These are phyloP conservation scores for Amorpha juglandis DNA, from an alignment of 2,888 invertebrate species.

Conservation along the genomic window DNA sequence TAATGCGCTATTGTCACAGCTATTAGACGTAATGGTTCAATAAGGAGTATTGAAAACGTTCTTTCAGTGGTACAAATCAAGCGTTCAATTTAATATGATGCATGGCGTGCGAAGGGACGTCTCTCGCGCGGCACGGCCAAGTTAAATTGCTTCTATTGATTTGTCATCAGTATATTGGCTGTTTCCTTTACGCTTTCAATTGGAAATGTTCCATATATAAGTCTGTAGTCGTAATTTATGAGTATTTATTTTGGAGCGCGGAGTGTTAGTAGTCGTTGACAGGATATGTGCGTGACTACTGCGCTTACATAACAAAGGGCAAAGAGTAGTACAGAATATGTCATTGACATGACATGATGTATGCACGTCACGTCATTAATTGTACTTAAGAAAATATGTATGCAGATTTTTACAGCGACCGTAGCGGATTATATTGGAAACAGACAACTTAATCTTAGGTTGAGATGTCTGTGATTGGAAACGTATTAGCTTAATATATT, in stretches of 20 bases:
- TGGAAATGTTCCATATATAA: conserved; percentile 34
- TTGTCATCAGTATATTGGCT: conserved; percentile 69
- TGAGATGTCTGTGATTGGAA: no score
- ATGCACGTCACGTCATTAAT: no score
- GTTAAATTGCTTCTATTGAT: conserved; percentile 69
- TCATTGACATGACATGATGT: no score
- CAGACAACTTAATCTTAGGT: no score
- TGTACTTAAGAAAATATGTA: no score
- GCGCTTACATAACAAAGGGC: background rate
- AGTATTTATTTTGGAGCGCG: conserved; percentile 6
- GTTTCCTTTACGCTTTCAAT: conserved; percentile 60
- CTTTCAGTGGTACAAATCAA: conserved; percentile 73
- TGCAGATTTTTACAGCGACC: no score
- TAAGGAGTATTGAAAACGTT: conserved; percentile 79
- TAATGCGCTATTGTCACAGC: conserved; percentile 79
- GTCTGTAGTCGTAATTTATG: conserved; percentile 10
- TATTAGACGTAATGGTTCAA: conserved; percentile 78
- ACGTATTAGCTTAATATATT: no score
- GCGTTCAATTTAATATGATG: conserved; percentile 70
- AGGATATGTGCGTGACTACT: background rate
- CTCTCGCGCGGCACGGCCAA: conserved; percentile 76
- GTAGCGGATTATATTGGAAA: no score
- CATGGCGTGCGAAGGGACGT: conserved; percentile 62
- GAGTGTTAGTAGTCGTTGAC: background rate
- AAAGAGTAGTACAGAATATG: no score